Percentiles rank a stretch among this genome's conserved stretches.
These are phyloP conservation scores for Canis aureus DNA, from an alignment of 2,113 vertebrate genomes.

Conservation along the genomic window DNA sequence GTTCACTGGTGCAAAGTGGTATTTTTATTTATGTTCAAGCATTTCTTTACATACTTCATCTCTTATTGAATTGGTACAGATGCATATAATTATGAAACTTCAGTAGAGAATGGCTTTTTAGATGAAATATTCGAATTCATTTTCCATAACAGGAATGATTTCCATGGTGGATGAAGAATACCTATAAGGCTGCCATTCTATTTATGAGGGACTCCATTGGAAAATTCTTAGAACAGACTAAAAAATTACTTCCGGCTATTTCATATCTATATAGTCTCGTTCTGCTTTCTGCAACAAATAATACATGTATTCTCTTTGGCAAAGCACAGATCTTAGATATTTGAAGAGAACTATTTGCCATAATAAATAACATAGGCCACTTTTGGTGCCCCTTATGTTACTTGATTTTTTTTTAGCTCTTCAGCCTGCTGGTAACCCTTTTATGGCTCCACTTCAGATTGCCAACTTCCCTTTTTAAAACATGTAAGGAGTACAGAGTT, in stretches of 20 bases:
- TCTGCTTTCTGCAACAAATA: background rate
- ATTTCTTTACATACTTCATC: background rate
- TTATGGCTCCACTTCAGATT: fast-evolving
- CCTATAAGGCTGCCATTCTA: background rate
- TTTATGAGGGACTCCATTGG: background rate
- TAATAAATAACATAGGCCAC: background rate
- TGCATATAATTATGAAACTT: background rate
- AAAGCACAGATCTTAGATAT: background rate
- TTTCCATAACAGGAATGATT: background rate
- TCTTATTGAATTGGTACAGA: background rate
- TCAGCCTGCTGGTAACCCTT: background rate
- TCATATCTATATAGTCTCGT: background rate
- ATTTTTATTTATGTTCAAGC: background rate
- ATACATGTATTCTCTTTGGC: background rate
- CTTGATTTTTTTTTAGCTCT: background rate
- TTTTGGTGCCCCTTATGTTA: background rate
- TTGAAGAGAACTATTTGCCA: background rate
- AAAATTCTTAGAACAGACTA: background rate
- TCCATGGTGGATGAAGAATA: background rate
- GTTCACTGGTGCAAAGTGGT: background rate
- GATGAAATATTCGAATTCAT: background rate
- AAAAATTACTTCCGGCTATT: background rate
- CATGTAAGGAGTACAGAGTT: background rate
- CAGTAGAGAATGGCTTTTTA: background rate
- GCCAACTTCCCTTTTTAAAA: background rate